Evolutionary conservation across 2,797 vertebrate genomes (phyloP), one percentile per base, ranked within the genome.

Genomic region (Lophius americanus): DNA sequence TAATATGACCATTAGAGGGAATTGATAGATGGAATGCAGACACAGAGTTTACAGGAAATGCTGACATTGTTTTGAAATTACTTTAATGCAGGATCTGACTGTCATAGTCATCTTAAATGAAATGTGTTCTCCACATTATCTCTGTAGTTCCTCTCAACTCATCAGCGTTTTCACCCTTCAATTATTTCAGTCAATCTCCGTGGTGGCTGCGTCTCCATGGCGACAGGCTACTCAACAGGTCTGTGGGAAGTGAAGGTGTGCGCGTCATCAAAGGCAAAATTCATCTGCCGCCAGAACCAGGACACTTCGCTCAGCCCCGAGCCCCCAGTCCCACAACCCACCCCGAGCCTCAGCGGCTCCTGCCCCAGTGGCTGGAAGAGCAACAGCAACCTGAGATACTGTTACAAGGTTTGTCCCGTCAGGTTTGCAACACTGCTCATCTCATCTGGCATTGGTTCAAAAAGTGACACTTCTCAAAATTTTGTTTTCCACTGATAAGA

Each of bases 231-330:
- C 1, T 93, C 95, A 51, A 92, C 94, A 75, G 98, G 97, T 57
- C 92, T 99, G 78, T 99, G 98, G 97, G 96, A 99, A 75, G 96
- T 97, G 88, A 97, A 92, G 91, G 95, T 95, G 79, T 99, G 98
- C 70, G 91, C 80, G 12, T 92, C 84, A 0, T 91, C 94, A 36
- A 94, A 92, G 81, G 95, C 96, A 51, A 98, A 97, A 79, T 98
- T 96, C 92, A 95, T 99, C 92, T 99, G 98, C 85, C 94, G 95
- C 51, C 95, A 96, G 88, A 96, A 94, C 85, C 89, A 95, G 89
- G 94, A 94, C 70, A 89, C 94, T 0, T 93, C 96, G 0, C 84
- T 94, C 70, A 95, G 90, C 7, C 96, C 95, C 0, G 94, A 94
- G 58, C 91, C 95, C n/a, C 95, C 96, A 0, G 63, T 60, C 23